These are phyloP conservation scores for Papilio protenor DNA, from an alignment of 2,888 invertebrate species.

Conservation along the genomic window DNA sequence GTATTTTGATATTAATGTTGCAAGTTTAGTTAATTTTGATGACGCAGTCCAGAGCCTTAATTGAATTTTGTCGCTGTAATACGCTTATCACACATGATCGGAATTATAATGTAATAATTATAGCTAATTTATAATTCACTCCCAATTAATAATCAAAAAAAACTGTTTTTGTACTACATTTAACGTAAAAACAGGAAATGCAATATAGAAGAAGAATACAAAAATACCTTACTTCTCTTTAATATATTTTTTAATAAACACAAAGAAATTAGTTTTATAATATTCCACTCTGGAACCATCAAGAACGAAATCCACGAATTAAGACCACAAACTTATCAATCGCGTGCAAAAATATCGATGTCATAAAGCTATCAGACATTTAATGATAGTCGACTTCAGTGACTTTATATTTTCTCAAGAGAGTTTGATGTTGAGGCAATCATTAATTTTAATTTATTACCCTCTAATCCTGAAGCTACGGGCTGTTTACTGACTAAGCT, in stretches of 20 bases:
- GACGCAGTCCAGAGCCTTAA: neutral
- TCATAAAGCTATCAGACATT: neutral
- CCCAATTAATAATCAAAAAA: too few relatives aligned
- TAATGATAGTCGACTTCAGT: neutral
- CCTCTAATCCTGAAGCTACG: slow-evolving; percentile 14
- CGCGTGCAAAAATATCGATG: neutral
- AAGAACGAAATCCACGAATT: neutral
- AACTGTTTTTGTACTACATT: too few relatives aligned
- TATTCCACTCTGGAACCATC: too few relatives aligned
- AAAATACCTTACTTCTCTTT: too few relatives aligned
- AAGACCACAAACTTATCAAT: neutral
- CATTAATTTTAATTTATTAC: slow-evolving; percentile 24
- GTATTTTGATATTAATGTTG: slow-evolving; percentile 7
- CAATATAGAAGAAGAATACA: too few relatives aligned
- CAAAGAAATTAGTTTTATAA: too few relatives aligned
- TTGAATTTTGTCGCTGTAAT: slow-evolving; percentile 13
- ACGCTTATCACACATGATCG: neutral
- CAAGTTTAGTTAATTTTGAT: slow-evolving; percentile 4
- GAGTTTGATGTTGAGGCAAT: neutral
- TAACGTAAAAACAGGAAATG: too few relatives aligned
- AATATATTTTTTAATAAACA: too few relatives aligned
- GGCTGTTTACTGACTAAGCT: slow-evolving; percentile 22
- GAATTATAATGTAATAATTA: neutral
- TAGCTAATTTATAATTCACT: neutral
- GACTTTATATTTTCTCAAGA: neutral